phyloP scores from a whole-genome alignment of 2,888 invertebrate genomes.

The Calameuta filiformis region DNA sequence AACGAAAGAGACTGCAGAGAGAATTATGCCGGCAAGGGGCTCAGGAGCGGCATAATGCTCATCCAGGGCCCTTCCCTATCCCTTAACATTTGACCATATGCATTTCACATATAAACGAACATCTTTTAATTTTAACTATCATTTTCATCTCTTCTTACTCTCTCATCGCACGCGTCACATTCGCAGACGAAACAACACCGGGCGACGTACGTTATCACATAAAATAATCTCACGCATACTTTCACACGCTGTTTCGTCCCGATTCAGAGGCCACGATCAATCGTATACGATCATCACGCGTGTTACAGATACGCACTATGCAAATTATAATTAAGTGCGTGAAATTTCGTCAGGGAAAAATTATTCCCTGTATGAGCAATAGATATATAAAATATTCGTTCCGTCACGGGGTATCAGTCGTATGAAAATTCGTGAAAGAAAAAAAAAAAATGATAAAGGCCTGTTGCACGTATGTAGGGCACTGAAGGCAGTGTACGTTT shows the following conservation, averaged over 20 bases:
- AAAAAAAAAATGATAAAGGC: conserved; percentile 28
- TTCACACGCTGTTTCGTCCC: not conserved
- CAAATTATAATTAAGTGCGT: not conserved
- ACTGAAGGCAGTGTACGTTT: conserved; percentile 48
- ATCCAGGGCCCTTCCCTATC: conserved; percentile 25
- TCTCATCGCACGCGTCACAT: not conserved
- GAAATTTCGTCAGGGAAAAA: not conserved
- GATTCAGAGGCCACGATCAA: not conserved
- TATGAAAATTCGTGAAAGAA: conserved; percentile 26
- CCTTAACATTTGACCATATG: conserved; percentile 15
- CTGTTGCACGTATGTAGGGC: conserved; percentile 42
- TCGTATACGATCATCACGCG: not conserved
- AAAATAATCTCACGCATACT: not conserved
- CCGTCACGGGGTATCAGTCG: conserved; percentile 27
- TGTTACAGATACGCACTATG: not conserved
- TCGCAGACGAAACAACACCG: not conserved
- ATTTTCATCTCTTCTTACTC: not conserved
- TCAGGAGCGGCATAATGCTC: conserved; percentile 33
- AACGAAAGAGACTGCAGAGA: conserved; percentile 21
- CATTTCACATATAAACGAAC: not conserved
- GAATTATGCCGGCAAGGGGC: conserved; percentile 30
- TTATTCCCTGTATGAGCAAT: conserved; percentile 6
- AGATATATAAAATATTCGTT: conserved; percentile 18
- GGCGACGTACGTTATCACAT: not conserved
- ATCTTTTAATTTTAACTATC: not conserved